phyloP scores from a whole-genome alignment of 2,888 invertebrate species.

The Teinopalpus imperialis region DNA sequence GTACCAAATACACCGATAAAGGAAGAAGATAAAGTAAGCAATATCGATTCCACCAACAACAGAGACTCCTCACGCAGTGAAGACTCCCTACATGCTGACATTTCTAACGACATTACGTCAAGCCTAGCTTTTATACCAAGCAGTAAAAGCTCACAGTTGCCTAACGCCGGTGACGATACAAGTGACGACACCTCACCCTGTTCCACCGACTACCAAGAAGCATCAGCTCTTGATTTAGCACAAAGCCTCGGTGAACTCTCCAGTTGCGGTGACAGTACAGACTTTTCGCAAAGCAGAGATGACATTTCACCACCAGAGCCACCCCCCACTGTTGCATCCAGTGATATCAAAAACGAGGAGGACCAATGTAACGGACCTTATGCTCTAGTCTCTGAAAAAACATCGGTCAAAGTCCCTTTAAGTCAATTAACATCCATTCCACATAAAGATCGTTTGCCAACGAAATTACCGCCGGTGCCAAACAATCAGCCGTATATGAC shows the following conservation, averaged over 20 bases:
- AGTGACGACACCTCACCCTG: constrained; percentile 74
- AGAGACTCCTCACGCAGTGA: constrained; percentile 63
- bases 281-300: constrained; percentile 74
- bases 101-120: constrained; percentile 71
- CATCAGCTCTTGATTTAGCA: constrained; percentile 68
- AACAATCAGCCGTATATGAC: constrained; percentile 39
- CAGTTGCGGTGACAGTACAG: constrained; percentile 61
- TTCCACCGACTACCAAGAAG: constrained; percentile 76
- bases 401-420: constrained; percentile 50
- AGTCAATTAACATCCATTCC: constrained; percentile 67
- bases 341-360: constrained; percentile 33
- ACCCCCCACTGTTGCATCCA: constrained; percentile 36
- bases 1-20: constrained; percentile 42
- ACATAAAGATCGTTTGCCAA: constrained; percentile 46
- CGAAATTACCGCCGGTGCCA: constrained; percentile 41
- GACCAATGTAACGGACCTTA: constrained; percentile 32
- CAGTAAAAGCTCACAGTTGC: constrained; percentile 68
- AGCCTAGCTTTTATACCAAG: constrained; percentile 74
- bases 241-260: constrained; percentile 70
- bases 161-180: constrained; percentile 60
- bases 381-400: constrained; percentile 36
- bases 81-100: constrained; percentile 69
- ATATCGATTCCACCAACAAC: constrained; percentile 42
- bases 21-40: constrained; percentile 51
- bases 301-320: constrained; percentile 59